phyloP scores from a whole-genome alignment of 2,888 invertebrate species.

The Lasioglossum vierecki region DNA sequence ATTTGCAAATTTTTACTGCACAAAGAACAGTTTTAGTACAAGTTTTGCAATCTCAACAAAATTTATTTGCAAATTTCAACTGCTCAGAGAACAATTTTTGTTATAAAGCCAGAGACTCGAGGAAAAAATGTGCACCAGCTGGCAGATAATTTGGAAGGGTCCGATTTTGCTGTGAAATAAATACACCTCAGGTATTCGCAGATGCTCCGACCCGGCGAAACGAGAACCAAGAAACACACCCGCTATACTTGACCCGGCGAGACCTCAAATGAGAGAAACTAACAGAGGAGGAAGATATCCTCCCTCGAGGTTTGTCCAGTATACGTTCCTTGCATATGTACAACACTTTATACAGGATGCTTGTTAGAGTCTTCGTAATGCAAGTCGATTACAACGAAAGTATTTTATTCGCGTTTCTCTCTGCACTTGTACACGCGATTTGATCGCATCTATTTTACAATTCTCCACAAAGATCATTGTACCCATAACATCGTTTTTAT shows the following conservation, averaged over 20 bases:
- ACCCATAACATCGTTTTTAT: background rate
- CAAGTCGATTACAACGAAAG: background rate
- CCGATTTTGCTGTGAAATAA: background rate
- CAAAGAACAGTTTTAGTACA: too few relatives aligned
- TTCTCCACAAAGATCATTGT: background rate
- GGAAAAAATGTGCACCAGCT: background rate
- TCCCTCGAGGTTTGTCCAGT: slow-evolving; percentile 48
- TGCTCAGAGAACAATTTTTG: background rate
- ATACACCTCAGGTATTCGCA: slow-evolving; percentile 8
- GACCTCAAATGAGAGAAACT: slow-evolving; percentile 37
- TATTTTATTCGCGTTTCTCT: background rate
- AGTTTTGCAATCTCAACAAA: too few relatives aligned
- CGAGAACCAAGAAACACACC: slow-evolving; percentile 50
- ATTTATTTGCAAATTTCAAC: too few relatives aligned
- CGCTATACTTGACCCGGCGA: slow-evolving; percentile 62
- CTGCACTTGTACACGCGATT: background rate
- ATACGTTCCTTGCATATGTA: slow-evolving; percentile 20
- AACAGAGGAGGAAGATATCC: slow-evolving; percentile 36
- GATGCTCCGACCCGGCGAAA: background rate
- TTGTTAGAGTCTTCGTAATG: background rate
- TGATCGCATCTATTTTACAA: background rate
- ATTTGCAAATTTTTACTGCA: too few relatives aligned
- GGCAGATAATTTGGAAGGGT: background rate
- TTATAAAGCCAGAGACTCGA: background rate
- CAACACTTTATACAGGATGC: slow-evolving; percentile 26